A percentile compares a stretch with the other conserved stretches of the same genome.
Evolutionary conservation across 2,888 invertebrate genomes (phyloP).

Genomic region (Notodonta ziczac): DNA sequence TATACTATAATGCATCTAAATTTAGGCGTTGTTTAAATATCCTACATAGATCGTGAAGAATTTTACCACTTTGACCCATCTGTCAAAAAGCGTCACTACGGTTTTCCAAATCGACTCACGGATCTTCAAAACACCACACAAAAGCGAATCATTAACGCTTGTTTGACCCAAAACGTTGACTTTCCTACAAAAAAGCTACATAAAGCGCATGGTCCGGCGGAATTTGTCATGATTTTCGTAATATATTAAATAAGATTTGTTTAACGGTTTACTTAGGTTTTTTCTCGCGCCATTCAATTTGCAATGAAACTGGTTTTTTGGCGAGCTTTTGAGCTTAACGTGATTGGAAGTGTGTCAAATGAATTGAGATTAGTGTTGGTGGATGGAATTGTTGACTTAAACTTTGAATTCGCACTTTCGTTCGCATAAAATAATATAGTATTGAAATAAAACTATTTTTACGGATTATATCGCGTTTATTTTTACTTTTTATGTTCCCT

Average conservation of each 20-base stretch:
- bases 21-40: too few species aligned
- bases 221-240: conserved; percentile 51
- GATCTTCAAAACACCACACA: conserved; percentile 19
- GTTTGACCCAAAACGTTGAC: conserved; percentile 24
- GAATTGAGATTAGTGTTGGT: conserved; percentile 39
- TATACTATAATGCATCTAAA: too few species aligned
- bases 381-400: background rate
- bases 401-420: too few species aligned
- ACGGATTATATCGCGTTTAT: too few species aligned
- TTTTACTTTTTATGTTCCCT: too few species aligned
- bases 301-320: conserved; percentile 38
- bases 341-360: conserved; percentile 50
- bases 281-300: conserved; percentile 25
- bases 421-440: too few species aligned
- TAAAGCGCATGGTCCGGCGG: conserved; percentile 28
- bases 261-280: conserved; percentile 31
- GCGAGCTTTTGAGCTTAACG: conserved; percentile 26
- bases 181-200: conserved; percentile 26
- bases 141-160: conserved; percentile 24
- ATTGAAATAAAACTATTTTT: too few species aligned
- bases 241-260: conserved; percentile 61
- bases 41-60: too few species aligned
- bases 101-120: conserved; percentile 3
- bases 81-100: background rate
- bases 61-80: too few species aligned